Percentiles rank a stretch among this genome's conserved stretches.
Conservation (phyloP, 2,888 invertebrate genomes). For the Melanophora roralis region DNA sequence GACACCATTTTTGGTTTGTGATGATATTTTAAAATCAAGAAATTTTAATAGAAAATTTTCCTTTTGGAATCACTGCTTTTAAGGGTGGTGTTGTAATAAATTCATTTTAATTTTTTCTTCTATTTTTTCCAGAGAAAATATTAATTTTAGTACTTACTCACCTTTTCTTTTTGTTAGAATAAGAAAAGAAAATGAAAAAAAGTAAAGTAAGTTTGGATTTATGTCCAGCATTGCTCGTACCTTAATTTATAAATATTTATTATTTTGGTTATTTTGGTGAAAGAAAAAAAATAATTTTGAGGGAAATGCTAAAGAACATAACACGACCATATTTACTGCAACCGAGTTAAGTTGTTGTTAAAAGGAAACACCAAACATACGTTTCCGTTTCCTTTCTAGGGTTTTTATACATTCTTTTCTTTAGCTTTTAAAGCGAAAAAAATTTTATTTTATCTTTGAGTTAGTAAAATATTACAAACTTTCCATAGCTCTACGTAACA, state of each 20-base stretch:
- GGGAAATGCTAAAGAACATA: background rate
- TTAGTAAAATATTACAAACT: background rate
- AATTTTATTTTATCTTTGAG: background rate
- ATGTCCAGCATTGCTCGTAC: background rate
- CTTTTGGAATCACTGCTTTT: no score
- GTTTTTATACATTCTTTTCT: conserved; percentile 9
- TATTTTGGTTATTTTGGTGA: background rate
- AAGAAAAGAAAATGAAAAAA: background rate
- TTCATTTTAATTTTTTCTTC: background rate
- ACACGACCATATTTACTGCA: conserved; percentile 1
- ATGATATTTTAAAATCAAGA: no score
- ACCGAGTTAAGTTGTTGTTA: conserved; percentile 42
- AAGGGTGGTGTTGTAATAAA: background rate
- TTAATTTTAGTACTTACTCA: conserved; percentile 56
- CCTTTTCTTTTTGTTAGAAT: background rate
- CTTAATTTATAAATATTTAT: conserved; percentile 17
- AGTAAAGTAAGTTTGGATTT: background rate
- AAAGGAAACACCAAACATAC: conserved; percentile 72
- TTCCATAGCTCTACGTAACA: no score
- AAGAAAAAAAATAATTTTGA: background rate
- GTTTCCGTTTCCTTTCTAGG: conserved; percentile 71
- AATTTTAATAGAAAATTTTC: no score
- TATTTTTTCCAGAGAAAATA: conserved; percentile 13
- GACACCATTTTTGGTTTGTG: no score
- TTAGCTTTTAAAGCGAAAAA: background rate